Conservation (phyloP, 1,140 invertebrate genomes). For the Drosophila lowei region DNA sequence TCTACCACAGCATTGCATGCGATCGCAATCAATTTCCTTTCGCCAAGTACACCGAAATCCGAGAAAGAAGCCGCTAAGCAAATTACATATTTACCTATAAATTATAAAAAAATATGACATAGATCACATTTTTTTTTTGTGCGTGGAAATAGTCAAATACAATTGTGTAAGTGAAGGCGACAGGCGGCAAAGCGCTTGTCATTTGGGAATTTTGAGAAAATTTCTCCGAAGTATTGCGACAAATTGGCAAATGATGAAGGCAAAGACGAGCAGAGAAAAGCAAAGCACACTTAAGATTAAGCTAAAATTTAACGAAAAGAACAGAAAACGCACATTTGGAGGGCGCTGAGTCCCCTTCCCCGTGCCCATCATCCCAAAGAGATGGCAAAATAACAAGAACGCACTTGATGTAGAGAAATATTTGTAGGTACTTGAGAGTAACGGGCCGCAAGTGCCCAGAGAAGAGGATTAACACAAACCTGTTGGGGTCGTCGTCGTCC, state of each 20-base stretch:
- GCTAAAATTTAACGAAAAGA: slow-evolving; percentile 49
- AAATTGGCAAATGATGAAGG: slow-evolving; percentile 31
- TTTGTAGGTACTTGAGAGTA: slow-evolving; percentile 44
- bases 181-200: slow-evolving; percentile 14
- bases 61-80: slow-evolving; percentile 23
- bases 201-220: slow-evolving; percentile 30
- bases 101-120: slow-evolving; percentile 39
- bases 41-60: slow-evolving; percentile 19
- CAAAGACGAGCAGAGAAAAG: slow-evolving; percentile 10
- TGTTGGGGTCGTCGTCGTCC: slow-evolving; percentile 1
- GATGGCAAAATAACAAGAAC: slow-evolving; percentile 8
- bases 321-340: slow-evolving; percentile 7
- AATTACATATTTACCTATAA: slow-evolving; percentile 44
- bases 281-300: slow-evolving; percentile 56
- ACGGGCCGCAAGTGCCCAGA: background rate
- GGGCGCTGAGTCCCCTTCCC: slow-evolving; percentile 1
- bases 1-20: too few relatives aligned
- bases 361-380: too few relatives aligned
- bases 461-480: slow-evolving; percentile 9
- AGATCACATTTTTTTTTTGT: slow-evolving; percentile 47
- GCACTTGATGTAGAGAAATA: slow-evolving; percentile 65
- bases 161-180: slow-evolving; percentile 33
- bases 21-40: background rate
- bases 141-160: slow-evolving; percentile 52
- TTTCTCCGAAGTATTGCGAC: slow-evolving; percentile 35